These are phyloP conservation scores for Nasonia giraulti DNA, from an alignment of 1,140 invertebrate genomes.

Conservation along the genomic window DNA sequence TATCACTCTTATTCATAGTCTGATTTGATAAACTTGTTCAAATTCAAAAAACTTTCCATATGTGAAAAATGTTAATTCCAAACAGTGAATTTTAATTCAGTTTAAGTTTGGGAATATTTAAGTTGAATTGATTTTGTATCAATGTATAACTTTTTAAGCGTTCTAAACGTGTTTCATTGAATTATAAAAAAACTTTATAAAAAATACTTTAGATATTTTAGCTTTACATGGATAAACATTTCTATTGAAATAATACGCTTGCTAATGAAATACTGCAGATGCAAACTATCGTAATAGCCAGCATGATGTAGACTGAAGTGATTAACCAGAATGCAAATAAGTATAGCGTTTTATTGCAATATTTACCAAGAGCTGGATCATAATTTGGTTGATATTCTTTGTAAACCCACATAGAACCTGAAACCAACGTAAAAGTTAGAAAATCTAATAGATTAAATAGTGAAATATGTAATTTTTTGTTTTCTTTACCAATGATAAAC, in stretches of 20 bases:
- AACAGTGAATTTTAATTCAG: not conserved
- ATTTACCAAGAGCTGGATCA: slow-evolving; percentile 72
- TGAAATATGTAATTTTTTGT: not conserved
- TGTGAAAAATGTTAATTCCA: not conserved
- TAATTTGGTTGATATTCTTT: slow-evolving; percentile 80
- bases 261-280: slow-evolving; percentile 77
- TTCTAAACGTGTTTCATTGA: not conserved
- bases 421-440: slow-evolving; percentile 51
- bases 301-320: slow-evolving; percentile 77
- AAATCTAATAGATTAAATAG: not conserved
- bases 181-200: slow-evolving; percentile 17
- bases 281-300: slow-evolving; percentile 75
- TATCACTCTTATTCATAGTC: not conserved
- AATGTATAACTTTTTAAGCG: not conserved
- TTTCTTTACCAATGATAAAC: slow-evolving; percentile 78
- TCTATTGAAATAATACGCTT: slow-evolving; percentile 71
- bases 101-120: not conserved
- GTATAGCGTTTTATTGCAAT: slow-evolving; percentile 81
- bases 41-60: not conserved
- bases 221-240: not conserved
- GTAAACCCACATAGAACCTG: slow-evolving; percentile 81
- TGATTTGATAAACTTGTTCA: not conserved
- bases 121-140: not conserved
- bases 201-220: slow-evolving; percentile 17
- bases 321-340: slow-evolving; percentile 82